phyloP scores from a whole-genome alignment of 1,140 invertebrate genomes.

The Caenorhabditis latens region DNA sequence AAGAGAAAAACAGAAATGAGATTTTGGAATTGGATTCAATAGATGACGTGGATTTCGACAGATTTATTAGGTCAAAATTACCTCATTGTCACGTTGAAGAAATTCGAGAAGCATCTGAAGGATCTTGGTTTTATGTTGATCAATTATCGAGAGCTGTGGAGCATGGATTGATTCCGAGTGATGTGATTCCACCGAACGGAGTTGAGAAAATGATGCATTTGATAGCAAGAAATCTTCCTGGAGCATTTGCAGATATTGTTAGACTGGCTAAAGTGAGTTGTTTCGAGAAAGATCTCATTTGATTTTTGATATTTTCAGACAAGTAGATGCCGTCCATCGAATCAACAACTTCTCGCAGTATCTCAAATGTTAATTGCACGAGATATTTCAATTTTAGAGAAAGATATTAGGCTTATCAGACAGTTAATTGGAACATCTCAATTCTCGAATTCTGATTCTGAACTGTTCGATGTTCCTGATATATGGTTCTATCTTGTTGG shows the following conservation, averaged over 20 bases:
- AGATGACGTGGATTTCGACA: slow-evolving; percentile 19
- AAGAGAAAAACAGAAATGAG: background rate
- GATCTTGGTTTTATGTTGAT: slow-evolving; percentile 63
- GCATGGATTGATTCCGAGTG: slow-evolving; percentile 35
- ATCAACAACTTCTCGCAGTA: slow-evolving; percentile 10
- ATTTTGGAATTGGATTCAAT: background rate
- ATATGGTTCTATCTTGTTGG: slow-evolving; percentile 21
- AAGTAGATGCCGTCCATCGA: background rate
- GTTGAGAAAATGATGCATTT: slow-evolving; percentile 41
- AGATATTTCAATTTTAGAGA: slow-evolving; percentile 36
- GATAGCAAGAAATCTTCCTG: slow-evolving; percentile 16
- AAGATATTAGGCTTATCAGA: background rate
- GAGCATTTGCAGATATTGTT: slow-evolving; percentile 21
- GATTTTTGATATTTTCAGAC: background rate
- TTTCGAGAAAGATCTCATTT: background rate
- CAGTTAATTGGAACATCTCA: background rate
- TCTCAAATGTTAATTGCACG: slow-evolving; percentile 33
- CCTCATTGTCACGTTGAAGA: slow-evolving; percentile 62
- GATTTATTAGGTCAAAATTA: slow-evolving; percentile 46
- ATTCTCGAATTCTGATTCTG: background rate
- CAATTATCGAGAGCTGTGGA: slow-evolving; percentile 55
- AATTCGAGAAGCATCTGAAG: slow-evolving; percentile 51
- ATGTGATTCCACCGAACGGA: slow-evolving; percentile 5
- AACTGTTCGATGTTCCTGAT: slow-evolving; percentile 25
- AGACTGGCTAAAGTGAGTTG: background rate